Conservation (phyloP, 1,140 invertebrate species). For the Dinoponera quadriceps region DNA sequence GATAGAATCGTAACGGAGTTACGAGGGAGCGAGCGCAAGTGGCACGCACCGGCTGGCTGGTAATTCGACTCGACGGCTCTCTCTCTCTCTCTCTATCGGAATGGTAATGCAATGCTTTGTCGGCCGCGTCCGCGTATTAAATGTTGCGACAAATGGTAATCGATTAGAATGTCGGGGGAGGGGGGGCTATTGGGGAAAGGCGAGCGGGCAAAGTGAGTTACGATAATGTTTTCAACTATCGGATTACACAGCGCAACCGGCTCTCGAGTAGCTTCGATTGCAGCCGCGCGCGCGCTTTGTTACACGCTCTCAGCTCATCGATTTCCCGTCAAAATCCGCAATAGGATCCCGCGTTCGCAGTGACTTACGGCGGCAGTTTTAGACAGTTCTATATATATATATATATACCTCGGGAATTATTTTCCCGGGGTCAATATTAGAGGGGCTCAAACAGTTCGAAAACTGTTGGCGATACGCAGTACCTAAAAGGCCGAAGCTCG, state of each 20-base stretch:
- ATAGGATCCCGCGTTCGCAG: slow-evolving; percentile 22
- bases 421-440: slow-evolving; percentile 49
- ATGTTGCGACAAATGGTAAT: slow-evolving; percentile 59
- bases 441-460: slow-evolving; percentile 31
- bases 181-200: slow-evolving; percentile 45
- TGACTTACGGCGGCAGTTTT: slow-evolving; percentile 46
- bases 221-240: slow-evolving; percentile 60
- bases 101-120: slow-evolving; percentile 48
- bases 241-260: slow-evolving; percentile 42
- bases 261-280: slow-evolving; percentile 33
- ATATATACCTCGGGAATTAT: slow-evolving; percentile 47
- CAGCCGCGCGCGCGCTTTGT: slow-evolving; percentile 41
- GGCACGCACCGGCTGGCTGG: background rate
- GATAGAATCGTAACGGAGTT: background rate
- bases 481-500: background rate
- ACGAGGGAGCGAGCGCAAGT: too few relatives aligned
- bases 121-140: slow-evolving; percentile 33
- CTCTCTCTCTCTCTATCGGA: too few relatives aligned
- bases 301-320: slow-evolving; percentile 50
- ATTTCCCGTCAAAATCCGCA: slow-evolving; percentile 64
- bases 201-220: slow-evolving; percentile 30
- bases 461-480: background rate
- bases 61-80: slow-evolving; percentile 33
- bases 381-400: background rate
- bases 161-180: slow-evolving; percentile 51